These are phyloP conservation scores for Probaryconus sp. DNA, from an alignment of 1,140 invertebrate species.

Conservation along the genomic window DNA sequence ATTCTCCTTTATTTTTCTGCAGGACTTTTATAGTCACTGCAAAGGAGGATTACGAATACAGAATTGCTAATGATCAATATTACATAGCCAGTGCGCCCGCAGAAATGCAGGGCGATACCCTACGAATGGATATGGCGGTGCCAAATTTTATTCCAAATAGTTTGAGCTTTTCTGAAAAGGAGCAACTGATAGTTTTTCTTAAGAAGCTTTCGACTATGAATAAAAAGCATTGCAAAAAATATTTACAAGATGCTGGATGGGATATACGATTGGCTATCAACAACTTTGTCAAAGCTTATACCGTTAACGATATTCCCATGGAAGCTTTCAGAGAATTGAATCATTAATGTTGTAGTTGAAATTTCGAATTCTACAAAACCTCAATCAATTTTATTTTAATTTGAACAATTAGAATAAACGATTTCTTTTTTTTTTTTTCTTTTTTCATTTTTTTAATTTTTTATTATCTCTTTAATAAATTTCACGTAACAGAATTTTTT, in stretches of 20 bases:
- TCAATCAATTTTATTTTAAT: no score
- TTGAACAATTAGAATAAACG: no score
- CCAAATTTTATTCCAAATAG: slow-evolving; percentile 68
- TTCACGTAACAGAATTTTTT: no score
- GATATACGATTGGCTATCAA: slow-evolving; percentile 70
- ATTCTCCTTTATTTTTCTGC: slow-evolving; percentile 68
- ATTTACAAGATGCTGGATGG: slow-evolving; percentile 69
- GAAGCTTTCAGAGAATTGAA: no score
- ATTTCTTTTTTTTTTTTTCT: no score
- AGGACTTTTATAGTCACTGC: slow-evolving; percentile 72
- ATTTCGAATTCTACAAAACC: no score
- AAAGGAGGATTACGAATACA: slow-evolving; percentile 74
- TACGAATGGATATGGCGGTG: slow-evolving; percentile 41
- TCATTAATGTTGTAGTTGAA: no score
- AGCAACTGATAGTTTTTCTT: slow-evolving; percentile 70
- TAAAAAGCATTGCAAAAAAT: slow-evolving; percentile 61
- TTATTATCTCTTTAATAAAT: no score
- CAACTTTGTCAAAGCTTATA: slow-evolving; percentile 72
- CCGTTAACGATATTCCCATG: slow-evolving; percentile 72
- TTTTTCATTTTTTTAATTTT: no score
- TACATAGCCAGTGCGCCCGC: slow-evolving; percentile 67
- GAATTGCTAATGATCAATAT: slow-evolving; percentile 75
- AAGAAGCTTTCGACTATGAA: slow-evolving; percentile 74
- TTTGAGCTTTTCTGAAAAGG: slow-evolving; percentile 70
- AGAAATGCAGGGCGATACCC: slow-evolving; percentile 36